Evolutionary conservation across 1,140 invertebrate species (phyloP).

Genomic region (Globodera ellingtonae): DNA sequence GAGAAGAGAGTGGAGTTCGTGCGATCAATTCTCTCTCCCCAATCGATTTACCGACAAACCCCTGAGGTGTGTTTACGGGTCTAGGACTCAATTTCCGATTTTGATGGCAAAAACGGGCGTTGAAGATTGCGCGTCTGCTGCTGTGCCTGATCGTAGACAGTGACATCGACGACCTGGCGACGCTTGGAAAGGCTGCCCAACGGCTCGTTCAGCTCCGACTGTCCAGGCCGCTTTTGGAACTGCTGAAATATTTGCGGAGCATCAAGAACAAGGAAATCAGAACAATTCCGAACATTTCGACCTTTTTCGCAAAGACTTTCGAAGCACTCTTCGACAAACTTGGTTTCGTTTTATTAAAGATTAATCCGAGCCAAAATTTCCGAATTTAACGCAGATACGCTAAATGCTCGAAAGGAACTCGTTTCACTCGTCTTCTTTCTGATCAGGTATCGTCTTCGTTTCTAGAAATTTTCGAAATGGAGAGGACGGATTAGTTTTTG

Average conservation of each 20-base stretch:
- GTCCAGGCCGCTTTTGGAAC: constrained; percentile 15
- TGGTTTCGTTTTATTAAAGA: constrained; percentile 12
- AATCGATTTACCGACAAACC: constrained; percentile 32
- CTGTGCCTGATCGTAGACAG: constrained; percentile 27
- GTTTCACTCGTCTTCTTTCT: constrained; percentile 27
- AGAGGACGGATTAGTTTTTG: too few species aligned
- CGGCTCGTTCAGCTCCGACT: constrained; percentile 25
- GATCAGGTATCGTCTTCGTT: background rate
- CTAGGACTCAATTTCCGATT: too few species aligned
- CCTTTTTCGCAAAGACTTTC: constrained; percentile 28
- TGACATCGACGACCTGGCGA: constrained; percentile 19
- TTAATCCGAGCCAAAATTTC: background rate
- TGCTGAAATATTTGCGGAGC: constrained; percentile 25
- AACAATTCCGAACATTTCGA: constrained; percentile 24
- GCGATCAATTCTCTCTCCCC: constrained; percentile 31
- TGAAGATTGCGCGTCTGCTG: constrained; percentile 29
- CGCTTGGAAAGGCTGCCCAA: constrained; percentile 26
- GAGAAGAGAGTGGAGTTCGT: constrained; percentile 28
- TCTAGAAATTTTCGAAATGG: too few species aligned
- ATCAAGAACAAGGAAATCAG: constrained; percentile 20
- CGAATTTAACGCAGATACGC: background rate
- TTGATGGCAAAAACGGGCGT: background rate
- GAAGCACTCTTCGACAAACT: constrained; percentile 30
- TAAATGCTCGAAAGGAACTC: constrained; percentile 1
- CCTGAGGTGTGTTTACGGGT: constrained; percentile 25